phyloP scores from a whole-genome alignment of 2,113 vertebrate genomes.

The Brachyistius frenatus region DNA sequence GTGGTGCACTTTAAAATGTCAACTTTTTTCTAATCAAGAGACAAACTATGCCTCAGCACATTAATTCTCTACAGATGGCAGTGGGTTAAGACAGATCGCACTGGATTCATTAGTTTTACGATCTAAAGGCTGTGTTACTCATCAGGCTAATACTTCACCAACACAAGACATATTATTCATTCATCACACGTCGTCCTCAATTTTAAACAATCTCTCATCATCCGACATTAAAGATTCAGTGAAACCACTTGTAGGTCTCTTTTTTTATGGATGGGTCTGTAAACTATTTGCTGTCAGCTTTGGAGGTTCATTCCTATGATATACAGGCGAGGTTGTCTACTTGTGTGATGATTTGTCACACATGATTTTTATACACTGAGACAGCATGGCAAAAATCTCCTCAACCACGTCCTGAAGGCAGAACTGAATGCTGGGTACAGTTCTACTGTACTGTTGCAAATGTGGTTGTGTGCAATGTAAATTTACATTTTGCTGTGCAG shows the following conservation, averaged over 20 bases:
- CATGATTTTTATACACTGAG: slow-evolving; percentile 47
- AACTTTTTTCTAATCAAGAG: slow-evolving; percentile 41
- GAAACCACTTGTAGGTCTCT: slow-evolving; percentile 38
- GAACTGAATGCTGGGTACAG: slow-evolving; percentile 8
- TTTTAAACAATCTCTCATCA: slow-evolving; percentile 49
- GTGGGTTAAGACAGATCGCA: slow-evolving; percentile 40
- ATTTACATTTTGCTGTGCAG: background rate
- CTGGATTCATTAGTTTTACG: slow-evolving; percentile 60
- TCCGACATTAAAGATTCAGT: slow-evolving; percentile 26
- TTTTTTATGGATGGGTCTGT: slow-evolving; percentile 52
- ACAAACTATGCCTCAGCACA: slow-evolving; percentile 18
- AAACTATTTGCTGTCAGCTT: slow-evolving; percentile 57
- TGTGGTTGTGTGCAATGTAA: slow-evolving; percentile 3
- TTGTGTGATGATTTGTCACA: slow-evolving; percentile 52
- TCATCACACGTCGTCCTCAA: slow-evolving; percentile 42
- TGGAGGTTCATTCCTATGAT: slow-evolving; percentile 46
- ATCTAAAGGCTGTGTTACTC: slow-evolving; percentile 53
- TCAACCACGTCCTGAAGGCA: slow-evolving; percentile 8
- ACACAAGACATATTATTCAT: slow-evolving; percentile 51
- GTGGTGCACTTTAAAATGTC: slow-evolving; percentile 23
- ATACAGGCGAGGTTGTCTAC: slow-evolving; percentile 33
- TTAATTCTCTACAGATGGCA: slow-evolving; percentile 53
- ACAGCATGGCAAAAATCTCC: slow-evolving; percentile 25
- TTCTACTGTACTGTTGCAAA: slow-evolving; percentile 10
- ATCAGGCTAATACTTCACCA: slow-evolving; percentile 50